phyloP scores from a whole-genome alignment of 2,797 vertebrate species.

The Sebastes vulpes region DNA sequence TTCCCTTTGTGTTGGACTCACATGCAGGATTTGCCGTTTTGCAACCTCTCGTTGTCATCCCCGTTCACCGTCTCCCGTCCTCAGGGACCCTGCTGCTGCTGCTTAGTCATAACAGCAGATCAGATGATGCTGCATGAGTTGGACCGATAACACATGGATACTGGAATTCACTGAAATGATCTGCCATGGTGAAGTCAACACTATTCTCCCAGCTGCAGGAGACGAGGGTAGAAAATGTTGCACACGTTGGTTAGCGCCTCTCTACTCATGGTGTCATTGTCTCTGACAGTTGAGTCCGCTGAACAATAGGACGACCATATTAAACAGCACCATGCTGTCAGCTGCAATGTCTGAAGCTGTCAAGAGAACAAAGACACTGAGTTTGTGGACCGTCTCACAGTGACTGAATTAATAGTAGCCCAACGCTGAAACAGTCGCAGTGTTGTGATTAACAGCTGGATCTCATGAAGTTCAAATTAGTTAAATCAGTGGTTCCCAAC shows the following conservation, averaged over 20 bases:
- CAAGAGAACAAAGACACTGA: background rate
- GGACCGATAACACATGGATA: constrained; percentile 19
- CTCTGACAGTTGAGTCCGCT: background rate
- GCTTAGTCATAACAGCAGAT: constrained; percentile 39
- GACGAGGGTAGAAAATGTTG: background rate
- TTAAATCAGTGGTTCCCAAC: background rate
- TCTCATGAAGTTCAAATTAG: constrained; percentile 19
- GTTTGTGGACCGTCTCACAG: background rate
- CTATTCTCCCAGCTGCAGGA: background rate
- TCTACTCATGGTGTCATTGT: background rate
- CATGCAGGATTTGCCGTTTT: constrained; percentile 45
- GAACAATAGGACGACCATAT: background rate
- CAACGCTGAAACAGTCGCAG: background rate
- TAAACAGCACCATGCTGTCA: constrained; percentile 5
- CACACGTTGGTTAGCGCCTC: background rate
- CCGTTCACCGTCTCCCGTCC: constrained; percentile 20
- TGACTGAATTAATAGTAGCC: background rate
- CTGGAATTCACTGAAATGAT: constrained; percentile 3
- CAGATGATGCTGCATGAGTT: constrained; percentile 16
- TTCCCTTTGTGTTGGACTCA: constrained; percentile 42
- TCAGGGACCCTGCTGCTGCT: constrained; percentile 11
- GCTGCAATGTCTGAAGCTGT: background rate
- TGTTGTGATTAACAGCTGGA: constrained; percentile 26
- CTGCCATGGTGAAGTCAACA: constrained; percentile 22
- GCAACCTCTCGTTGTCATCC: constrained; percentile 42